Conservation (phyloP, 1,140 invertebrate genomes). For the Papilio aristodemus region DNA sequence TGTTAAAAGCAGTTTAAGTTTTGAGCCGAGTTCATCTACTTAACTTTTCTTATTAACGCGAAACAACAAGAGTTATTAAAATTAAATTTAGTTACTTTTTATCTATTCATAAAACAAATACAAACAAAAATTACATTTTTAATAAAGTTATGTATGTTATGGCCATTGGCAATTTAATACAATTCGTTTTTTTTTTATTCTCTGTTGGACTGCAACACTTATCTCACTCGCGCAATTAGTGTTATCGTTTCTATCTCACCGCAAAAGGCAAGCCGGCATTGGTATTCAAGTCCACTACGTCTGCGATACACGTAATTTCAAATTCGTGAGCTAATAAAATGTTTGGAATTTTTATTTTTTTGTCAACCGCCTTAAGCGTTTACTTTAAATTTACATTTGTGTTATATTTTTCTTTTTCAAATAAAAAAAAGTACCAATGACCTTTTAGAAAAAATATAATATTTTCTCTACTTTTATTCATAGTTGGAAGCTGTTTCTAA, state of each 20-base stretch:
- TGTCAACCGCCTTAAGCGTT: neutral
- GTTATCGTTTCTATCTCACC: constrained; percentile 31
- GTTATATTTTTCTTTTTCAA: constrained; percentile 10
- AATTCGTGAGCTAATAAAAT: constrained; percentile 33
- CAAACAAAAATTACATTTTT: no score
- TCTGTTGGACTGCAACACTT: neutral
- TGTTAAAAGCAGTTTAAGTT: no score
- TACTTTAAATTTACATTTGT: neutral
- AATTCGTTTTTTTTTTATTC: neutral
- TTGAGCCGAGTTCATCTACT: no score
- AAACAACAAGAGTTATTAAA: constrained; percentile 18
- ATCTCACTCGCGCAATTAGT: constrained; percentile 25
- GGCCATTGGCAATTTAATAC: no score
- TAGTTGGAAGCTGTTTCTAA: constrained; percentile 1
- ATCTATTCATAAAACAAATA: neutral
- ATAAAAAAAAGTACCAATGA: neutral
- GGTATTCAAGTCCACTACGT: constrained; percentile 22
- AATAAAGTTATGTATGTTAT: no score
- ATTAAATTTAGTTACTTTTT: constrained; percentile 14
- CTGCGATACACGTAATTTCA: constrained; percentile 22
- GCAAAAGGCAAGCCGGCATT: constrained; percentile 27
- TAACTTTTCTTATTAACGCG: no score
- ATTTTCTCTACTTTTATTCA: neutral
- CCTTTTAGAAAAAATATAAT: constrained; percentile 5
- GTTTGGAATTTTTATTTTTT: constrained; percentile 14